Evolutionary conservation across 2,113 vertebrate genomes (phyloP), one percentile per base, ranked within the genome.

Genomic region (Rhinoptilus africanus): DNA sequence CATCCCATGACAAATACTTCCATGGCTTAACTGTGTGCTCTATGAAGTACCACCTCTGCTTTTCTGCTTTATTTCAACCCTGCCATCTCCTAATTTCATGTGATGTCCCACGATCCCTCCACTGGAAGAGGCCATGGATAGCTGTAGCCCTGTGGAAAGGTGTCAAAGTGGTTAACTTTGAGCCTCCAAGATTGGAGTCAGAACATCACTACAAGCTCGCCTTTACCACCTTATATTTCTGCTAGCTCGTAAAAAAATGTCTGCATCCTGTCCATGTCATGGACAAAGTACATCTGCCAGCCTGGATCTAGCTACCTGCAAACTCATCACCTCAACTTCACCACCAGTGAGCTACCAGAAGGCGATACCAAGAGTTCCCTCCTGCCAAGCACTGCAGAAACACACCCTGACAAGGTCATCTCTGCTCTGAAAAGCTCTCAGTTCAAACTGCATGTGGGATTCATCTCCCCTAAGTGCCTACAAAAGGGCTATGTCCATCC

Each of bases 401-500:
- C 39, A 6, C 37, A 12, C 34, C 16, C 64, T 50, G n/a, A 24
- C 64, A 41, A 37, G 50, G 35, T 47, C 28, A 19, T 23, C 18
- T 60, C 64, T 26, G 35, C 60, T 59, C 63, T 74, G 60, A 30
- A 71, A 60, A 87, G 47, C 73, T 89, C 48, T 54, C 56, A 48
- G 13, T 51, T 30, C 89, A 59, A 87, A 59, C 41, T 26, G 18
- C 86, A 0, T 0, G 13, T 45, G 84, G 91, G 76, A 96, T 89
- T 91, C 60, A 15, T 4, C 12, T 78, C 93, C 94, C 84, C 50
- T 89, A 81, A 95, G 93, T 92, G 88, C 88, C 79, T 62, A 23
- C 27, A 35, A 79, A 78, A 69, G 12, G 14, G 59, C 45, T 9
- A 64, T 12, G 27, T 68, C 88, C 71, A 28, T 28, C 85, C 53